phyloP scores from a whole-genome alignment of 2,797 vertebrate genomes.

The Thripadectes ignobilis region DNA sequence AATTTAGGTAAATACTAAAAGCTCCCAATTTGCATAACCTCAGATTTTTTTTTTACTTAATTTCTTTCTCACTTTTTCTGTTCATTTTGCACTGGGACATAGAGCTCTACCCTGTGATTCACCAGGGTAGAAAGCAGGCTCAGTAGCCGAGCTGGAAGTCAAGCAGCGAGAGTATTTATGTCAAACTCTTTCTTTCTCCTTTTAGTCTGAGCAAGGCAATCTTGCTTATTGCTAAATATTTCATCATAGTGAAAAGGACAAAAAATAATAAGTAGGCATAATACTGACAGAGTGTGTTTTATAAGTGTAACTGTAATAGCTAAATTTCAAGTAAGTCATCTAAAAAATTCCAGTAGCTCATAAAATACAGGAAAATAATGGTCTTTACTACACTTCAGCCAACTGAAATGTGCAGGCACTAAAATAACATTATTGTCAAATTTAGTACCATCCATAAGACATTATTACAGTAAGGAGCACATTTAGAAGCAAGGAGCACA shows the following conservation, averaged over 20 bases:
- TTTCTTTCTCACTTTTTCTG: neutral
- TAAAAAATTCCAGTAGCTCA: constrained; percentile 60
- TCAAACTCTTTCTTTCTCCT: neutral
- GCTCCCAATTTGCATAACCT: neutral
- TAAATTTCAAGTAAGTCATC: constrained; percentile 52
- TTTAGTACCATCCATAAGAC: constrained; percentile 34
- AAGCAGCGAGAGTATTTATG: neutral
- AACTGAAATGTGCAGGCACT: neutral
- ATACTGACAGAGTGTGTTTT: neutral
- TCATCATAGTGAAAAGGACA: neutral
- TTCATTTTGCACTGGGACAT: neutral
- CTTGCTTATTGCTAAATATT: constrained; percentile 32
- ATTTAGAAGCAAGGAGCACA: constrained; percentile 39
- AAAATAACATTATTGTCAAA: constrained; percentile 40
- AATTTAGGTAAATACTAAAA: neutral
- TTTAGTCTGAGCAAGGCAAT: neutral
- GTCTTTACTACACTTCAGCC: neutral
- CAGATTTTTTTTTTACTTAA: neutral
- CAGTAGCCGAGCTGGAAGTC: neutral
- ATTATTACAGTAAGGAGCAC: constrained; percentile 19
- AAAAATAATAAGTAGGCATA: neutral
- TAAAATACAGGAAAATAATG: constrained; percentile 48
- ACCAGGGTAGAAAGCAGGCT: neutral
- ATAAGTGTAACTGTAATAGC: neutral
- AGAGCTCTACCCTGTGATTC: neutral